Evolutionary conservation across 2,113 vertebrate species (phyloP).

Genomic region (Malurus cyaneus): DNA sequence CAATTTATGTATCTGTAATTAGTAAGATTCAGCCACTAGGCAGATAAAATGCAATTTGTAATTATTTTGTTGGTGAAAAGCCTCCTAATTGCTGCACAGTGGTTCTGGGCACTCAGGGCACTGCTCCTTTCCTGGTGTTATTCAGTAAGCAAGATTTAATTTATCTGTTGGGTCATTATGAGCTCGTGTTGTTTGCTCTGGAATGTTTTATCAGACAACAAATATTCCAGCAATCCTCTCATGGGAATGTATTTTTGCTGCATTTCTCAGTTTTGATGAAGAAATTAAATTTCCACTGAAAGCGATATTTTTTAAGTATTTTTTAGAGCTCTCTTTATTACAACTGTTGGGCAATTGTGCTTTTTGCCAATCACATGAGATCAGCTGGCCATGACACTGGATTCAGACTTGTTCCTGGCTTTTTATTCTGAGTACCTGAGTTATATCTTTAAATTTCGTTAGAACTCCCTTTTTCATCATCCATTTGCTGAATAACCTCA

Average conservation of each 20-base stretch:
- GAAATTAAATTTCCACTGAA: neutral
- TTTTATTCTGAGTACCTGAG: neutral
- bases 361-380: neutral
- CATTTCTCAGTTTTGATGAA: neutral
- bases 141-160: neutral
- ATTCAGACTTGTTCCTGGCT: neutral
- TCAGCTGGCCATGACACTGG: neutral
- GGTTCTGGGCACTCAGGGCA: neutral
- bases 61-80: conserved; percentile 8
- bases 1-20: neutral
- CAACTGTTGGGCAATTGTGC: neutral
- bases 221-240: neutral
- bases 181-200: neutral
- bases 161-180: neutral
- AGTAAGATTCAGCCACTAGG: neutral
- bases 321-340: neutral
- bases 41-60: neutral
- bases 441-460: neutral
- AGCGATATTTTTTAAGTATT: neutral
- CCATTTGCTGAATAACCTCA: neutral
- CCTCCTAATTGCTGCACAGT: neutral
- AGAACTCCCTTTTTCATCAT: neutral
- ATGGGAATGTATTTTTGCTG: neutral
- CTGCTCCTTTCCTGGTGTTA: neutral
- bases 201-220: neutral